Percentiles rank a stretch among this genome's conserved stretches.
These are phyloP conservation scores for Busseola fusca DNA, from an alignment of 2,888 invertebrate genomes.

Conservation along the genomic window DNA sequence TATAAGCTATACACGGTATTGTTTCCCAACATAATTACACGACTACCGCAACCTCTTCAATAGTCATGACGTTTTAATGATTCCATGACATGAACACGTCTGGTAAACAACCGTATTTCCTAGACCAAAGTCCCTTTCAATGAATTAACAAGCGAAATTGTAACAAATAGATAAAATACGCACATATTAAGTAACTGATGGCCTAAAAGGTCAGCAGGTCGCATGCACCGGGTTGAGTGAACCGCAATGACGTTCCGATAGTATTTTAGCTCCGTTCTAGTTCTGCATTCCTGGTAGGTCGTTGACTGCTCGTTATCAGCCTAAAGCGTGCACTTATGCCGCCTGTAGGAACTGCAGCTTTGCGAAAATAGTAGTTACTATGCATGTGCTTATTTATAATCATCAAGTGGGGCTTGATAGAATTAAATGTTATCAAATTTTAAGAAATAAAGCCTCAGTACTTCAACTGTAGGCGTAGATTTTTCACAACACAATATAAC, in stretches of 20 bases:
- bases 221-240: slow-evolving; percentile 75
- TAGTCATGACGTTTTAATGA: slow-evolving; percentile 49
- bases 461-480: not conserved
- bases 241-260: slow-evolving; percentile 65
- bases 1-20: slow-evolving; percentile 30
- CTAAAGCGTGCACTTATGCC: slow-evolving; percentile 54
- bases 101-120: slow-evolving; percentile 31
- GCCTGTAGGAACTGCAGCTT: slow-evolving; percentile 44
- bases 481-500: not conserved
- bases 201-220: slow-evolving; percentile 73
- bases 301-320: slow-evolving; percentile 66
- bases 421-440: slow-evolving; percentile 27
- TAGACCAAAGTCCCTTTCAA: slow-evolving; percentile 41
- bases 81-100: slow-evolving; percentile 35
- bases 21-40: slow-evolving; percentile 50
- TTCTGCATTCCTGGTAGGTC: slow-evolving; percentile 71
- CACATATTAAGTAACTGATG: slow-evolving; percentile 62
- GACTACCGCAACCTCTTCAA: slow-evolving; percentile 39
- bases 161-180: slow-evolving; percentile 59
- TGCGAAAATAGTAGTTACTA: slow-evolving; percentile 44
- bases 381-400: slow-evolving; percentile 3
- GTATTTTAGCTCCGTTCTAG: slow-evolving; percentile 65
- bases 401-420: slow-evolving; percentile 13
- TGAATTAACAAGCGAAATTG: slow-evolving; percentile 55
- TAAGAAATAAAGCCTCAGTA: not conserved